Evolutionary conservation across 2,888 invertebrate genomes (phyloP).

Genomic region (Athetis lepigone): DNA sequence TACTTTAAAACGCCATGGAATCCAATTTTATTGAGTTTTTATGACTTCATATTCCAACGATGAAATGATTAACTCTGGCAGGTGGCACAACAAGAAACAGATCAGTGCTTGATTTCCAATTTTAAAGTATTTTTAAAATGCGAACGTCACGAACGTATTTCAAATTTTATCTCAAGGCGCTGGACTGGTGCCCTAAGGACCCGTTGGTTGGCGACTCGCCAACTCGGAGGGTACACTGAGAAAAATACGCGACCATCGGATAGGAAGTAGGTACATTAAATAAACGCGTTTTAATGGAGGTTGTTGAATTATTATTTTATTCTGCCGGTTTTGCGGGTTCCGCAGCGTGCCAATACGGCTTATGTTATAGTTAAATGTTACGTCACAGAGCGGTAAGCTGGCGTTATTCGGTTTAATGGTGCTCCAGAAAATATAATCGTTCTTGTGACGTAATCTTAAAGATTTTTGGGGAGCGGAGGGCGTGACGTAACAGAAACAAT

Average conservation of each 20-base stretch:
- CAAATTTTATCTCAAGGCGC: constrained; percentile 69
- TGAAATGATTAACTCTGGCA: constrained; percentile 49
- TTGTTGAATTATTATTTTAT: constrained; percentile 63
- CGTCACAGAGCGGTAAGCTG: constrained; percentile 38
- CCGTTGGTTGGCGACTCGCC: constrained; percentile 70
- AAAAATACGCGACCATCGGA: constrained; percentile 70
- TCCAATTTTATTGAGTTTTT: constrained; percentile 42
- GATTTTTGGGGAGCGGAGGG: constrained; percentile 37
- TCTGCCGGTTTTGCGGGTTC: constrained; percentile 46
- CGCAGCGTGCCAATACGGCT: constrained; percentile 49
- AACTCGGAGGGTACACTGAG: constrained; percentile 64
- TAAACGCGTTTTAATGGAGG: constrained; percentile 62
- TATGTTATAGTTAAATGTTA: constrained; percentile 47
- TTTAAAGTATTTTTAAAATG: constrained; percentile 51
- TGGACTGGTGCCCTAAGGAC: constrained; percentile 72
- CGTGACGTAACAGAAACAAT: constrained; percentile 42
- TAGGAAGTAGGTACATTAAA: constrained; percentile 69
- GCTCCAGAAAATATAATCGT: constrained; percentile 50
- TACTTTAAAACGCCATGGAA: constrained; percentile 27
- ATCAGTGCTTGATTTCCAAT: constrained; percentile 19
- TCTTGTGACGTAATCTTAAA: constrained; percentile 51
- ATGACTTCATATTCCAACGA: constrained; percentile 43
- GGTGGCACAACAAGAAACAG: constrained; percentile 29
- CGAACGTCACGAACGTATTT: constrained; percentile 52
- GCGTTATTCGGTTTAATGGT: constrained; percentile 45